phyloP scores from a whole-genome alignment of 2,797 vertebrate genomes.

The Ambastaia sidthimunki region DNA sequence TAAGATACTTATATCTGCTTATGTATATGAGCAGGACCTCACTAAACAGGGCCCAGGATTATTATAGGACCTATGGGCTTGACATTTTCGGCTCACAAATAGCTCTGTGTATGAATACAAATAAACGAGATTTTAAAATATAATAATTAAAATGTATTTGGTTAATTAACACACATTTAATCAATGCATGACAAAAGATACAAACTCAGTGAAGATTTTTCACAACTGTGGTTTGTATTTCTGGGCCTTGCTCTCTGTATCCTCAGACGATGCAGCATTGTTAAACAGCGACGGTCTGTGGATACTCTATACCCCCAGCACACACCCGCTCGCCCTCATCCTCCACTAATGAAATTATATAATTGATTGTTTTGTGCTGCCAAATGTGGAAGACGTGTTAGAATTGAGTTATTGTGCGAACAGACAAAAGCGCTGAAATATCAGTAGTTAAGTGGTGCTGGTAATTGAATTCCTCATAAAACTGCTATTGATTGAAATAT shows the following conservation, averaged over 20 bases:
- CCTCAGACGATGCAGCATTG: not conserved
- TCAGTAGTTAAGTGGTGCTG: constrained; percentile 80
- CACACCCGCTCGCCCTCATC: constrained; percentile 50
- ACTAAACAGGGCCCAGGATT: too few relatives aligned
- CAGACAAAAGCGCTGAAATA: constrained; percentile 81
- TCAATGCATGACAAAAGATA: not conserved
- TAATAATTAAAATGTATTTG: not conserved
- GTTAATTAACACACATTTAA: not conserved
- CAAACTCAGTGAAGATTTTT: not conserved
- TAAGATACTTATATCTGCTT: too few relatives aligned
- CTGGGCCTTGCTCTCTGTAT: constrained; percentile 10
- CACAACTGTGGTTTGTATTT: constrained; percentile 5
- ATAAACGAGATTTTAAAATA: too few relatives aligned
- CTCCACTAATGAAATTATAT: constrained; percentile 73
- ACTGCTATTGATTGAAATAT: constrained; percentile 79
- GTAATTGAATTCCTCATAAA: constrained; percentile 81
- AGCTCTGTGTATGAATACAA: too few relatives aligned
- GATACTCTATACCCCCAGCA: constrained; percentile 43
- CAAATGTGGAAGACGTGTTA: constrained; percentile 74
- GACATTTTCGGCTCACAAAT: too few relatives aligned
- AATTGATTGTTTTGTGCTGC: constrained; percentile 79
- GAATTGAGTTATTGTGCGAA: constrained; percentile 77
- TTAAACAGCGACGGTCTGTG: not conserved
- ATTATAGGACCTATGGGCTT: too few relatives aligned
- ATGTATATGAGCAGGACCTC: not conserved